Base-by-base conservation (phyloP, 2,797 vertebrate species). In the Poliocrania exsul region DNA sequence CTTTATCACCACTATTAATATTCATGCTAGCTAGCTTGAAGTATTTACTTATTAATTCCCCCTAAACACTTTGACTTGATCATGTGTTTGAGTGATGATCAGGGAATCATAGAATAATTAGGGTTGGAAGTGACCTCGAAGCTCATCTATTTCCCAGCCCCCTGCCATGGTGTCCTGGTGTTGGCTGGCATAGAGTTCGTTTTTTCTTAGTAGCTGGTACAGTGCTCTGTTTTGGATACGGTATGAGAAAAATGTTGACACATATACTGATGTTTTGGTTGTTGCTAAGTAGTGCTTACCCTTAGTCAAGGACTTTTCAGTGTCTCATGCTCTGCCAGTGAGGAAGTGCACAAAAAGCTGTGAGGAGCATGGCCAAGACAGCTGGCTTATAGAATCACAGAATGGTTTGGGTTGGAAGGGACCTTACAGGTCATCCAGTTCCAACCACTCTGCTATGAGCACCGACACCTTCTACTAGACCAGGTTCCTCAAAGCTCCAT, bases 281-380 rank as follows among this genome's bases (percentile, higher is more conserved):
- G 80, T 90, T 90, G 87, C 87, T 90, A 90, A 53, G 87, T 78
- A 78, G 51, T 65, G 58, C 73, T 90, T 83, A 90, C 80, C 58
- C 80, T 83, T 28, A 72, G 87, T 90, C 87, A 83, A 90, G 87
- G 80, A 83, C 87, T 90, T 72, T 65, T 83, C 51, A 35, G 80
- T 47, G 72, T 40, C 46, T 83, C 58, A 53, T 78, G 66, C 58
- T 90, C 46, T 78, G 51, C 51, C 66, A 53, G 58, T 31, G 66
- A 78, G 87, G 72, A 84, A 90, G 66, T 65, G 51, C 33, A 58
- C 0, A 0, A 53, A 83, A 78, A 65, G 33, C 46, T 60, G 53
- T 29, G 51, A 84, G 33, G 80, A 78, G 46, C 46, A 24, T 40
- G 66, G 46, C 80, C 80, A 65, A 65, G 29, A 35, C 31, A 71